Evolutionary conservation across 2,888 invertebrate genomes (phyloP).

Genomic region (Endomychus coccineus): DNA sequence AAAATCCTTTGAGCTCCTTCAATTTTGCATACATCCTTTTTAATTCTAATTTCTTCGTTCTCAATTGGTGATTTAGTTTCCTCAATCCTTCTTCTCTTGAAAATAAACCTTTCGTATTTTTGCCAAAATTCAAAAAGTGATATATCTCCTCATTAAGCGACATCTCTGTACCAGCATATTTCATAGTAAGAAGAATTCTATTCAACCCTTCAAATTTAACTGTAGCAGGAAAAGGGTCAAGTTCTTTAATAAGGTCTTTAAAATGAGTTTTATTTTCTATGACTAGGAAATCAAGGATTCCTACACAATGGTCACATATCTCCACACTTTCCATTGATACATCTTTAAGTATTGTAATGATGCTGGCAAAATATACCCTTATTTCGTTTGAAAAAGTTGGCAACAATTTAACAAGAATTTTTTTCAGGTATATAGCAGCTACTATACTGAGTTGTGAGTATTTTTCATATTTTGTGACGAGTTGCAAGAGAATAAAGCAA

Average conservation of each 20-base stretch:
- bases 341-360: constrained; percentile 40
- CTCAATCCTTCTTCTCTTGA: constrained; percentile 49
- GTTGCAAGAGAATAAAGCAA: constrained; percentile 48
- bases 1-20: constrained; percentile 51
- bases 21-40: constrained; percentile 49
- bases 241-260: constrained; percentile 41
- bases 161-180: constrained; percentile 30
- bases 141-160: constrained; percentile 44
- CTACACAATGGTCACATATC: constrained; percentile 16
- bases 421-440: constrained; percentile 42
- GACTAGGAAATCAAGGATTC: constrained; percentile 49
- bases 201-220: constrained; percentile 36
- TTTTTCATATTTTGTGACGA: constrained; percentile 43
- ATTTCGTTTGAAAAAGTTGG: too few relatives aligned
- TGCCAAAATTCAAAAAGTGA: constrained; percentile 45
- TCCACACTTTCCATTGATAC: constrained; percentile 12
- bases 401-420: constrained; percentile 35
- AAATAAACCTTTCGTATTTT: constrained; percentile 28
- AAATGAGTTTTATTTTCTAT: constrained; percentile 46
- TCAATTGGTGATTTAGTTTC: constrained; percentile 49
- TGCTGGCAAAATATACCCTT: neutral
- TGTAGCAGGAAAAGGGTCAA: constrained; percentile 49
- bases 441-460: constrained; percentile 34
- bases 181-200: constrained; percentile 34
- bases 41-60: constrained; percentile 48